phyloP scores from a whole-genome alignment of 2,797 vertebrate genomes.

The Acrocephalus scirpaceus region DNA sequence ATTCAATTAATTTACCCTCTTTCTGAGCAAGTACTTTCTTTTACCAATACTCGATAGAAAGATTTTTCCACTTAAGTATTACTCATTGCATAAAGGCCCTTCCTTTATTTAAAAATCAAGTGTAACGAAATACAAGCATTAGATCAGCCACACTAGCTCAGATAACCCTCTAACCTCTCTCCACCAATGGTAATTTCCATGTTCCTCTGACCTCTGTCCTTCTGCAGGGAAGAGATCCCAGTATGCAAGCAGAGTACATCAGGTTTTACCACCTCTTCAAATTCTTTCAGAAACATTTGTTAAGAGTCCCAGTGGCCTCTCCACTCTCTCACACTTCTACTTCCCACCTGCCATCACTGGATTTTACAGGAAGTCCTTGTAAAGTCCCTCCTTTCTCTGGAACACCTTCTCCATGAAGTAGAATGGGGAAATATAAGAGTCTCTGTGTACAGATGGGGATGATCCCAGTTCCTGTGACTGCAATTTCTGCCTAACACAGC shows the following conservation, averaged over 20 bases:
- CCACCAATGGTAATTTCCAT: neutral
- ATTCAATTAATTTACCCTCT: neutral
- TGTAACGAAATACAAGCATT: neutral
- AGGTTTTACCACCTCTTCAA: neutral
- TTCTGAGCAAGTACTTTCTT: neutral
- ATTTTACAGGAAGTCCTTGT: neutral
- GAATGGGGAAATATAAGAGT: neutral
- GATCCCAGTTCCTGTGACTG: neutral
- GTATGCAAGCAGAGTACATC: neutral
- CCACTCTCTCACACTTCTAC: fast-evolving
- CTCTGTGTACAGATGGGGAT: neutral
- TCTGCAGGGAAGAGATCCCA: neutral
- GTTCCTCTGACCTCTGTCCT: neutral
- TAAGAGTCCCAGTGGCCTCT: neutral
- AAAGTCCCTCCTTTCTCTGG: neutral
- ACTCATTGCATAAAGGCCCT: neutral
- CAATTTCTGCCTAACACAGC: neutral
- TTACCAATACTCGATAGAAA: neutral
- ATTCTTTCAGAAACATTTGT: neutral
- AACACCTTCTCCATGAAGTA: neutral
- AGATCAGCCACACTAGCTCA: neutral
- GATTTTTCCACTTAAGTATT: neutral
- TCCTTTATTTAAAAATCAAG: neutral
- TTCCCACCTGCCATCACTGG: neutral
- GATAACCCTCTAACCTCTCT: neutral